Percentiles rank a stretch among this genome's conserved stretches.
Conservation (phyloP, 2,888 invertebrate genomes). For the Mallateleia sp. region DNA sequence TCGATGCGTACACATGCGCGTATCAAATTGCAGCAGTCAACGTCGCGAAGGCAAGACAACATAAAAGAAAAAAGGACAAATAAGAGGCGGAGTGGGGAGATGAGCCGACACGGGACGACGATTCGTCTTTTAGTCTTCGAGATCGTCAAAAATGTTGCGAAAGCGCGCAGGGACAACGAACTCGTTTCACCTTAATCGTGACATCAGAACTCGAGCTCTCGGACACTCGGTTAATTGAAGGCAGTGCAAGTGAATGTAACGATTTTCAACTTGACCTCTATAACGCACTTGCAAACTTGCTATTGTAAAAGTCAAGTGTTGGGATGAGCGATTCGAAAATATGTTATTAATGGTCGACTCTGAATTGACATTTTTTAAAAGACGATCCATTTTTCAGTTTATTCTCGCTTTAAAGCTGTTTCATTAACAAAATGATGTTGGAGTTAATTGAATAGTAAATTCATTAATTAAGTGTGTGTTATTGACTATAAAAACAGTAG, state of each 20-base stretch:
- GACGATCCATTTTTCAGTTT: background rate
- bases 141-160: conserved; percentile 76
- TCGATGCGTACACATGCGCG: conserved; percentile 76
- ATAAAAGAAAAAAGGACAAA: conserved; percentile 41
- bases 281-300: conserved; percentile 70
- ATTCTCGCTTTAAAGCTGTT: background rate
- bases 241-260: conserved; percentile 81
- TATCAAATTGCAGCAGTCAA: conserved; percentile 76
- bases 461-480: too few relatives aligned
- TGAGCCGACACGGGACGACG: conserved; percentile 20
- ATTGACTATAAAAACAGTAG: too few relatives aligned
- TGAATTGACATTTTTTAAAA: conserved; percentile 3
- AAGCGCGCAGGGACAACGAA: conserved; percentile 80
- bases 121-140: conserved; percentile 65
- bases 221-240: conserved; percentile 82
- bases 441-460: too few relatives aligned
- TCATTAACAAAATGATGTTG: too few relatives aligned
- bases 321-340: conserved; percentile 18
- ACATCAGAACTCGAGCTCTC: conserved; percentile 80
- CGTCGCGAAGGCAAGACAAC: conserved; percentile 57
- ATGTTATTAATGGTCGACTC: background rate
- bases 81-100: conserved; percentile 5
- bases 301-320: conserved; percentile 71
- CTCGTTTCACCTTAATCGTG: conserved; percentile 81
- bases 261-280: conserved; percentile 84